Evolutionary conservation across 2,888 invertebrate species (phyloP).

Genomic region (Diogma glabrata): DNA sequence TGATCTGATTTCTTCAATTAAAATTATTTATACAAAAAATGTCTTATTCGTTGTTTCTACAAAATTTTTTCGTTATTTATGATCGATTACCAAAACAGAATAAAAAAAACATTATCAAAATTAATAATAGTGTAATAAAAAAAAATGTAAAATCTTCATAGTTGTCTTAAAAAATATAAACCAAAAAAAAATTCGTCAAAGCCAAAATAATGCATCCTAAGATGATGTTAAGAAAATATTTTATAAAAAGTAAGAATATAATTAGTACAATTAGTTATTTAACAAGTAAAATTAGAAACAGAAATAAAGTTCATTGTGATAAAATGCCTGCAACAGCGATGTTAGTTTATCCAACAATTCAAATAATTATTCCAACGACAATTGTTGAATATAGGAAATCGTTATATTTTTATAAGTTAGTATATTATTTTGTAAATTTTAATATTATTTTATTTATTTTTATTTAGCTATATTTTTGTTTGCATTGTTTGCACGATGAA

Average conservation of each 20-base stretch:
- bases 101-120: not conserved
- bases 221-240: conserved; percentile 34
- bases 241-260: conserved; percentile 32
- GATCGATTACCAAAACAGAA: too few relatives aligned
- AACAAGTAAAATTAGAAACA: conserved; percentile 5
- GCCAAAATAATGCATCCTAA: conserved; percentile 11
- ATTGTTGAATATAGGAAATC: conserved; percentile 38
- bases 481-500: too few relatives aligned
- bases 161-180: not conserved
- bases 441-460: too few relatives aligned
- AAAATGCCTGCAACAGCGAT: conserved; percentile 25
- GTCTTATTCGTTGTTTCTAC: too few relatives aligned
- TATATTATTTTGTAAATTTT: conserved; percentile 19
- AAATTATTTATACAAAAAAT: too few relatives aligned
- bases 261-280: conserved; percentile 23
- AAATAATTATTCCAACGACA: conserved; percentile 40
- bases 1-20: too few relatives aligned
- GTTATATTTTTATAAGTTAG: conserved; percentile 41
- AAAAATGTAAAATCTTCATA: not conserved
- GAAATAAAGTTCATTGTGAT: conserved; percentile 10
- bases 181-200: not conserved
- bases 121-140: not conserved
- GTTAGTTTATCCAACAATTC: conserved; percentile 37
- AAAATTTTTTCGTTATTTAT: too few relatives aligned
- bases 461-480: too few relatives aligned